Percentiles rank a stretch among this genome's conserved stretches.
Evolutionary conservation across 1,140 invertebrate species (phyloP).

Genomic region (Drosophila pseudoananassae): DNA sequence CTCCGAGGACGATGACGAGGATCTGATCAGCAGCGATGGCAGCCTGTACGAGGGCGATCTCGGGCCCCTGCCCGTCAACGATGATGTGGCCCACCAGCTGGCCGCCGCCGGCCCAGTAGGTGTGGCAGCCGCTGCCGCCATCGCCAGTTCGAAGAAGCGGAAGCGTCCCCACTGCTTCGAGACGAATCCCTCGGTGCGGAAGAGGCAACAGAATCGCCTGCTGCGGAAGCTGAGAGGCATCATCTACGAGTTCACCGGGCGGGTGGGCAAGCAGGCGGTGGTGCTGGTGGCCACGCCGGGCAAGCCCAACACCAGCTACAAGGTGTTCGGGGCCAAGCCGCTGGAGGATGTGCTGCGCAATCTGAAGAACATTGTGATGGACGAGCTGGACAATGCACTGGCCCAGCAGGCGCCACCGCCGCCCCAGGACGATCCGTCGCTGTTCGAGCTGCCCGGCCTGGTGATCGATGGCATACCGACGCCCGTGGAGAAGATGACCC

Average conservation of each 20-base stretch:
- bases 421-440: constrained; percentile 94
- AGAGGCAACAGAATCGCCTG: constrained; percentile 97
- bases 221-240: constrained; percentile 96
- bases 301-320: constrained; percentile 97
- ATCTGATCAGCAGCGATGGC: constrained; percentile 88
- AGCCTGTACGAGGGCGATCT: constrained; percentile 91
- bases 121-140: constrained; percentile 97
- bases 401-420: constrained; percentile 97
- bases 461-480: constrained; percentile 99
- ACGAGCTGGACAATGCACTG: constrained; percentile 95
- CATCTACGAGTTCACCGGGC: constrained; percentile 98
- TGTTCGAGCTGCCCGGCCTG: constrained; percentile 97
- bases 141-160: constrained; percentile 97
- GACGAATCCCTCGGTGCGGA: constrained; percentile 98
- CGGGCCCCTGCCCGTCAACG: constrained; percentile 92
- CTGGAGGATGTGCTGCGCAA: constrained; percentile 98
- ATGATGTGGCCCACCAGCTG: constrained; percentile 97
- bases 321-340: constrained; percentile 98
- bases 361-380: constrained; percentile 95
- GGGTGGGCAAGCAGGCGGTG: constrained; percentile 98
- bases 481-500: constrained; percentile 99
- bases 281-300: constrained; percentile 98
- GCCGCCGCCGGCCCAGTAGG: constrained; percentile 98
- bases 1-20: constrained; percentile 92
- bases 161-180: constrained; percentile 98